Evolutionary conservation across 2,113 vertebrate species (phyloP), one percentile per base, ranked within the genome.

Genomic region (Pedionomus torquatus): DNA sequence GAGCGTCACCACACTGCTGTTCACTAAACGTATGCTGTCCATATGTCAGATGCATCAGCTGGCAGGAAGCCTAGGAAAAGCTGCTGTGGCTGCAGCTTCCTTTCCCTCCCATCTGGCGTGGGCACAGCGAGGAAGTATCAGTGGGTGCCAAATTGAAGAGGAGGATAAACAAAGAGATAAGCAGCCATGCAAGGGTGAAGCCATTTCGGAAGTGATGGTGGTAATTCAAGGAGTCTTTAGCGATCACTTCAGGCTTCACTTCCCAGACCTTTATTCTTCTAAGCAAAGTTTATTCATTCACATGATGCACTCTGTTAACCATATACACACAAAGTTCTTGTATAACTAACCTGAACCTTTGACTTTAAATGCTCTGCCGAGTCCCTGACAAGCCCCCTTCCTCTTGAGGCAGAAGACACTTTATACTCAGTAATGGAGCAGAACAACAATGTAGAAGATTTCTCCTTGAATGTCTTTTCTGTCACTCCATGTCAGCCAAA

Each of bases 191-290:
- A 58, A 89, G 71, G 60, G 54, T 84, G 49, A 75, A 90, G 41
- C 33, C 49, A 20, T 86, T 77, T 87, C 46, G 68, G 92, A 81
- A 86, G 37, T 24, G 8, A 39, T 76, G 82, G 87, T 91, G 94
- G 75, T 84, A 91, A 90, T 74, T 80, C 74, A 91, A 64, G 64
- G 83, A 95, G 26, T 82, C 44, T 95, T 92, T 75, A 94, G 60
- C 35, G 28, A 21, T 65, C 7, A 1, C 35, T 95, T 98, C 91
- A 97, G 83, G 97, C 97, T 95, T 95, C 92, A 64, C 48, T 98
- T 98, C 95, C 71, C 91, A 97, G 98, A 98, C 97, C 98, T 98
- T 98, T 98, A 95, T 95, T 97, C 97, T 85, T 85, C 85, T 71
- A 98, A 96, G 63, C 97, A 97, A 98, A 98, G 98, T 98, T 93